Percentiles rank a stretch among this genome's conserved stretches.
phyloP scores from a whole-genome alignment of 2,797 vertebrate species.

The Todus mexicanus region DNA sequence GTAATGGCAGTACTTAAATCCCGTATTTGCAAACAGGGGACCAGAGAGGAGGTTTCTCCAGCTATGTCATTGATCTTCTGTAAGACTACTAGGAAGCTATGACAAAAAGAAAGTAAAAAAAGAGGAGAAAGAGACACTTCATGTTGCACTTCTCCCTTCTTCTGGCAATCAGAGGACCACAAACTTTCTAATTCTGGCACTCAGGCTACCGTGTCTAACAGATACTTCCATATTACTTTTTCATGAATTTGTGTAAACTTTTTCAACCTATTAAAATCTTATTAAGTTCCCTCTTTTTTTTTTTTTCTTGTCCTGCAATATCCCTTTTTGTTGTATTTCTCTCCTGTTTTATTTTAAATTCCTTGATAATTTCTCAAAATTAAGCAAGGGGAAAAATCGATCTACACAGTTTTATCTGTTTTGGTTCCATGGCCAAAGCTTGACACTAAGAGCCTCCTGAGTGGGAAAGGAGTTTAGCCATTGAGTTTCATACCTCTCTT shows the following conservation, averaged over 20 bases:
- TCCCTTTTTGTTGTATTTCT: background rate
- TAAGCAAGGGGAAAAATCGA: background rate
- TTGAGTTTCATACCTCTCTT: background rate
- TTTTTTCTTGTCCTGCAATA: background rate
- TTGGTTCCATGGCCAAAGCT: background rate
- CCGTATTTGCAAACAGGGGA: background rate
- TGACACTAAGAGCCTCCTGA: background rate
- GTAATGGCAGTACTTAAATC: background rate
- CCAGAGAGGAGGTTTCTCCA: background rate
- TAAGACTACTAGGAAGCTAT: background rate
- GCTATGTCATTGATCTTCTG: background rate
- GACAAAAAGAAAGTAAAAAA: background rate
- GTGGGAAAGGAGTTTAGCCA: background rate
- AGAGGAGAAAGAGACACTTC: background rate
- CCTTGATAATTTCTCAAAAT: background rate
- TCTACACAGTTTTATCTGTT: background rate
- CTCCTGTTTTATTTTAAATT: background rate
- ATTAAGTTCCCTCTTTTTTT: background rate
- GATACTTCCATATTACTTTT: background rate
- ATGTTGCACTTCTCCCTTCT: background rate
- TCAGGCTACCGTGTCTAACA: background rate
- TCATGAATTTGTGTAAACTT: background rate
- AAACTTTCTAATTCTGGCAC: background rate
- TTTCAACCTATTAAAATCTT: background rate
- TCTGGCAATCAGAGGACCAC: background rate